phyloP scores from a whole-genome alignment of 1,140 invertebrate genomes.

The Prorops nasuta region DNA sequence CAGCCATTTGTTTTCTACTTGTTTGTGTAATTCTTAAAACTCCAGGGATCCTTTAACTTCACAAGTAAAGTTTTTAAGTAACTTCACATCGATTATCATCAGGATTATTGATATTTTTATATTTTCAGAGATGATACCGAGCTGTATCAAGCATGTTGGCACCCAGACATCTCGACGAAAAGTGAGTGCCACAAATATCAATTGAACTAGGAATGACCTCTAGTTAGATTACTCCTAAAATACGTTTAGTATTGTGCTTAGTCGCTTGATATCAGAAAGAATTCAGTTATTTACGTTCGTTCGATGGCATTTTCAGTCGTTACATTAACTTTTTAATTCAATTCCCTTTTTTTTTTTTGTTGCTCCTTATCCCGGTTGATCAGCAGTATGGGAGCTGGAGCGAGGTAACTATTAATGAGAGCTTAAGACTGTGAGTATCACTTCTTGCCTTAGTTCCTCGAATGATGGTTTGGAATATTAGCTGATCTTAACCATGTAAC shows the following conservation, averaged over 20 bases:
- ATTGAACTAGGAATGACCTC: constrained; percentile 40
- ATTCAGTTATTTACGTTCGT: constrained; percentile 1
- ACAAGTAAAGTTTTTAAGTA: no score
- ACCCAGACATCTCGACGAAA: constrained; percentile 41
- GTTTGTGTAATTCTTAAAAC: no score
- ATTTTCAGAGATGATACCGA: constrained; percentile 46
- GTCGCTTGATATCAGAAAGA: no score
- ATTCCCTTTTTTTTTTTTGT: constrained; percentile 12
- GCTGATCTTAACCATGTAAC: no score
- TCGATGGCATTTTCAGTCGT: not conserved
- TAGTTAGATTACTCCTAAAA: constrained; percentile 11
- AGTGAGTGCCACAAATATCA: constrained; percentile 36
- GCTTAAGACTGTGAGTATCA: constrained; percentile 1
- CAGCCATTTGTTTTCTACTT: no score
- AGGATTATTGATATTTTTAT: no score
- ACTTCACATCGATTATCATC: no score
- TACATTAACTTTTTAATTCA: not conserved
- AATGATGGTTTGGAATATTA: no score
- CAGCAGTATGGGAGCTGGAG: constrained; percentile 49
- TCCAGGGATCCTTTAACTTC: no score
- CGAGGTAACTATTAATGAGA: constrained; percentile 45
- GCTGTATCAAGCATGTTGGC: constrained; percentile 37
- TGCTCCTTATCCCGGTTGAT: constrained; percentile 14
- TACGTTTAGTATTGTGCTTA: not conserved
- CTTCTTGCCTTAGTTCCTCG: no score